These are phyloP conservation scores for Callochromis pleurospilus DNA, from an alignment of 2,113 vertebrate genomes.

Conservation along the genomic window DNA sequence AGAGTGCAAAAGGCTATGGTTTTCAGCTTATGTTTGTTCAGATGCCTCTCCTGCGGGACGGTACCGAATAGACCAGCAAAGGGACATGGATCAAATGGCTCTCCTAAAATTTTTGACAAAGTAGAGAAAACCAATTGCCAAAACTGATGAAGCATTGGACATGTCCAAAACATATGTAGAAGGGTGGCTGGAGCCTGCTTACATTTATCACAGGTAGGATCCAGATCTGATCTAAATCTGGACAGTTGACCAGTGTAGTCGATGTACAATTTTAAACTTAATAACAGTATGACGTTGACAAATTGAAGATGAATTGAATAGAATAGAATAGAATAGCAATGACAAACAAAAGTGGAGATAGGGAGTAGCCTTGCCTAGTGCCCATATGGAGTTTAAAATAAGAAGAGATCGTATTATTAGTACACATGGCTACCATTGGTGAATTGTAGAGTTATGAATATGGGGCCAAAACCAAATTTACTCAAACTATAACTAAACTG, in stretches of 20 bases:
- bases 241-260: not conserved
- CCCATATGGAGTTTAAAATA: not conserved
- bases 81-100: not conserved
- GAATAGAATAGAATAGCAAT: not conserved
- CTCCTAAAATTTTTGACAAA: not conserved
- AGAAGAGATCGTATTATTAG: not conserved
- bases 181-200: not conserved
- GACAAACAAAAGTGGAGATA: not conserved
- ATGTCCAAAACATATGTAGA: not conserved
- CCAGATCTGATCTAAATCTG: not conserved
- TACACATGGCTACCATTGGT: not conserved
- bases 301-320: too few species aligned
- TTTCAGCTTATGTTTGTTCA: not conserved
- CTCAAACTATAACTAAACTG: not conserved
- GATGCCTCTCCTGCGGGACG: not conserved
- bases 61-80: not conserved
- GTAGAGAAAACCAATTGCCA: rapidly evolving
- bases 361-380: not conserved
- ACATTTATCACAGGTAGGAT: too few species aligned
- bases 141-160: not conserved
- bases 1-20: too few species aligned
- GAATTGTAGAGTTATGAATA: not conserved
- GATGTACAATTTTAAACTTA: too few species aligned
- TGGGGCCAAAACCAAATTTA: not conserved
- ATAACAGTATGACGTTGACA: too few species aligned